phyloP scores from a whole-genome alignment of 2,113 vertebrate species.

The Cranoglanis bouderius region DNA sequence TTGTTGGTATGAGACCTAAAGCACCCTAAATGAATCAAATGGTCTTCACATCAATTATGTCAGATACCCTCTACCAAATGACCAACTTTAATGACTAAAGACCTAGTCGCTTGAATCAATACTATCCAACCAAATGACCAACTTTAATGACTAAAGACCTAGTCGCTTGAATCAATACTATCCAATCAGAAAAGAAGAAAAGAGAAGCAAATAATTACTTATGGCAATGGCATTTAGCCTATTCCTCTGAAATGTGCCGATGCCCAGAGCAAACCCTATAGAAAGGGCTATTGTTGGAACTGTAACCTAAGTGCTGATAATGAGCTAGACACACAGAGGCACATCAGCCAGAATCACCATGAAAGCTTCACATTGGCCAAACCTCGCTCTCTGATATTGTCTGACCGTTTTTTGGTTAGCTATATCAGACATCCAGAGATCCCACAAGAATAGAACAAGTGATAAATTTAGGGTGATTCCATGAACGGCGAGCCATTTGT shows the following conservation, averaged over 20 bases:
- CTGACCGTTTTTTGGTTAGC: not conserved
- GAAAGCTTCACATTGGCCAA: not conserved
- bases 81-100: not conserved
- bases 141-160: not conserved
- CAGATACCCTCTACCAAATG: not conserved
- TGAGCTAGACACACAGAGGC: slow-evolving; percentile 13
- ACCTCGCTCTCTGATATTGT: not conserved
- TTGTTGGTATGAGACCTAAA: not conserved
- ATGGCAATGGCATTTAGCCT: not conserved
- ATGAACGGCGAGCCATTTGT: not conserved
- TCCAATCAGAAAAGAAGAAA: not conserved
- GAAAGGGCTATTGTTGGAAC: slow-evolving; percentile 33
- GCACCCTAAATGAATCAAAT: not conserved
- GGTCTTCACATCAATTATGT: not conserved
- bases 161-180: not conserved
- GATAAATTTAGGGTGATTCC: not conserved
- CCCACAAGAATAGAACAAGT: not conserved
- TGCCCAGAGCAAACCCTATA: not conserved
- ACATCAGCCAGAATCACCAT: slow-evolving; percentile 1
- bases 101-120: not conserved
- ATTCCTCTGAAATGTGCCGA: not conserved
- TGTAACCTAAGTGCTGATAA: slow-evolving; percentile 37
- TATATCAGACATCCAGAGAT: not conserved
- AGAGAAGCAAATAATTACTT: not conserved
- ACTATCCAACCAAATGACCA: not conserved